Base-by-base conservation (phyloP, 2,888 invertebrate genomes). In the Papilio elwesi region DNA sequence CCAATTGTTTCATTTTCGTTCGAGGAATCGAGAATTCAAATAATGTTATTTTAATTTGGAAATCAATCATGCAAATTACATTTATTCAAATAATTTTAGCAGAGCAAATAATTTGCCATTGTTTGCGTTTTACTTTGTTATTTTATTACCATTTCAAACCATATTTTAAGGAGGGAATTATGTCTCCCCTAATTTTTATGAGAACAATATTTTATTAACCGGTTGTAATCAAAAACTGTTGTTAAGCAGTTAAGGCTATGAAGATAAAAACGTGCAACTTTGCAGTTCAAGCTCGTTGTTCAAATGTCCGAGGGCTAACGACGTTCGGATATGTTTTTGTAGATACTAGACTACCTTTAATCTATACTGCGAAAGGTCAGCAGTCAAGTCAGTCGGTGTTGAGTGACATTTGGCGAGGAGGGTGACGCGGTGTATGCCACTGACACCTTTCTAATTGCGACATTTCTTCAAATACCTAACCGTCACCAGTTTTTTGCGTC, bases 341-440 rank as follows among this genome's bases (percentile, higher is more conserved):
- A 73, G 73, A 68, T 65, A 57, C 57, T 65, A 73, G 73, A 73
- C 73, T 26, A 57, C 51, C 51, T 73, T 73, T 73, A 73, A 73
- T 73, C 73, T 69, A 73, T 65, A 69, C 64, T 51, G 64, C 67
- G 78, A 78, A 80, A 82, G 80, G 80, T 81, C 79, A 78, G 77
- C 36, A 57, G 57, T 57, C 57, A 57, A 57, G 57, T 57, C 73
- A 67, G 78, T 75, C 76, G 79, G 81, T 81, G 78, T 83, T 82
- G 80, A 81, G 80, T 82, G 82, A 80, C 82, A 81, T 82, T 82
- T 80, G 74, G 68, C 64, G 59, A 74, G 84, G 59, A 74, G 84
- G 86, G 85, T 82, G 85, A 82, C 83, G 81, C 79, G 77, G 74
- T 76, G 71, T 62, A 77, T 80, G 86, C 77, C 47, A 76, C 74